Evolutionary conservation across 2,888 invertebrate species (phyloP), one percentile per base, ranked within the genome.

Genomic region (Resseliella maxima): DNA sequence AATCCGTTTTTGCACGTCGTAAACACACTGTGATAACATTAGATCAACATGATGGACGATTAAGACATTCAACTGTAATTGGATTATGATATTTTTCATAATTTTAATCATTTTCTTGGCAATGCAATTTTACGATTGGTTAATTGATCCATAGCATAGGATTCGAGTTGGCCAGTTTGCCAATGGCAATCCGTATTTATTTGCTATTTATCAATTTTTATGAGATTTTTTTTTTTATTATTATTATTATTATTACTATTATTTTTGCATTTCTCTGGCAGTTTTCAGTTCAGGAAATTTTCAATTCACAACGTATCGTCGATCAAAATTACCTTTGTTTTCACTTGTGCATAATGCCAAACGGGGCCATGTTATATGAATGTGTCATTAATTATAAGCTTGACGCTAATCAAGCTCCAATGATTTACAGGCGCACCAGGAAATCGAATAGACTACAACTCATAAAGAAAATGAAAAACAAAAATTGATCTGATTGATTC

Each of bases 361-460:
- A n/a, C n/a, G n/a, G n/a, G n/a, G n/a, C n/a, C n/a, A n/a, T n/a
- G n/a, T n/a, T n/a, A 31, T 15, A 6, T 81, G 38, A 72, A 38
- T 83, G n/a, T 38, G 8, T 27, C 36, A 83, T 83, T 83, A 83
- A 83, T 83, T 83, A 38, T 83, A 10, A 38, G n/a, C 21, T 24
- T 18, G 83, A 38, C 38, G 83, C 83, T 83, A 83, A 83, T 83
- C 83, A 38, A 83, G n/a, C 24, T 31, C 35, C 72, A 31, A 72
- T 72, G 72, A 72, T 72, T 72, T 83, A 1, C 38, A 83, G 38
- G 83, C 38, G 31, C 72, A 72, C n/a, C n/a, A 27, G 72, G 83
- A 83, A 83, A 83, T 5, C n/a, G n/a, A n/a, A n/a, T n/a, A n/a
- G n/a, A n/a, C n/a, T n/a, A n/a, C n/a, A n/a, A n/a, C n/a, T n/a